Base-by-base conservation (phyloP, 2,888 invertebrate species). In the Xanthia icteritia region DNA sequence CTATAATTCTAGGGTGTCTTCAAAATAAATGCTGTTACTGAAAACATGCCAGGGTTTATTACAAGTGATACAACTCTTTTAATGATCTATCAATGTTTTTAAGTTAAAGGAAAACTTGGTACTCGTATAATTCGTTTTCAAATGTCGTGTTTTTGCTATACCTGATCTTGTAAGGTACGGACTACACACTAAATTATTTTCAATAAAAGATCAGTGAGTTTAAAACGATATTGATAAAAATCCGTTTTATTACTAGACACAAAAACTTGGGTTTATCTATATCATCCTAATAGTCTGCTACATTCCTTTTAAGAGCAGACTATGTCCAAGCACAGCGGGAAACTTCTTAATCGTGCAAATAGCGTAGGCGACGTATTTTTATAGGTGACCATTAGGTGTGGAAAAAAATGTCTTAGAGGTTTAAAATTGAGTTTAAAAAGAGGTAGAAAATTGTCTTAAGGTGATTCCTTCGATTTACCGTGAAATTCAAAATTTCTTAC, bases 241-340 rank as follows among this genome's bases (percentile, higher is more conserved):
- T n/a, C n/a, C 0, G 9, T 23, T 68, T 31, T 68, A n/a, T 39
- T 23, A 2, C 8, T 63, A 48, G 9, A 51, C 11, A 56, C 17
- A 63, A 66, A 36, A 66, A n/a, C 60, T n/a, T 27, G 23, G 5
- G 42, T 54, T 20, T 51, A 66, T 61, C 68, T 63, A 56, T 42
- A 69, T 42, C 15, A 64, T 65, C 48, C 27, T 64, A 64, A 67
- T 36, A 81, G 60, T 70, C 15, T 48, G 2, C 20, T 11, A 2
- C 9, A 61, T 66, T 39, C 85, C 82, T 63, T 73, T 27, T 73
- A 64, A 5, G 69, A 42, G 27, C 0, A 48, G 5, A 51, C 67
- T 60, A 56, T 63, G 66, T 70, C 58, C 15, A 15, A 63, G 8
- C 76, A 31, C 85, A 83, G 82, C 82, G 69, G 82, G 85, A 15